Conservation (phyloP, 2,797 vertebrate genomes). For the Cirrhinus molitorella region DNA sequence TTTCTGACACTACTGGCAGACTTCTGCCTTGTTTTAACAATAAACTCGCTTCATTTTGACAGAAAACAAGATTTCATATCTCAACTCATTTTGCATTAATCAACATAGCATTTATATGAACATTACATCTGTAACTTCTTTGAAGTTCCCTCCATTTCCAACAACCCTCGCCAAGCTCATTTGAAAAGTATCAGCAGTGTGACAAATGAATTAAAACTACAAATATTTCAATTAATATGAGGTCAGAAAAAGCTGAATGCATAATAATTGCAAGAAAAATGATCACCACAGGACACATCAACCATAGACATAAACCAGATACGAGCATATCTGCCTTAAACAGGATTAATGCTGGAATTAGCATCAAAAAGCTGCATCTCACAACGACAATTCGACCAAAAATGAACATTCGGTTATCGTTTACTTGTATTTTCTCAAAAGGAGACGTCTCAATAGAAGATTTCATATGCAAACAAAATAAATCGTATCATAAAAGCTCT, state of each 20-base stretch:
- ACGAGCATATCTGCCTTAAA: slow-evolving; percentile 3
- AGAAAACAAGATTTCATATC: background rate
- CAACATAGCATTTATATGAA: background rate
- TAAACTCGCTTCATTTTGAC: background rate
- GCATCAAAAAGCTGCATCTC: background rate
- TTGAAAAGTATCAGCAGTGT: background rate
- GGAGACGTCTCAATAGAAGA: background rate
- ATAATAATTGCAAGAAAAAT: background rate
- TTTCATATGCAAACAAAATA: background rate
- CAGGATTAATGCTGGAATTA: slow-evolving; percentile 14
- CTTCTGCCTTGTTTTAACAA: background rate
- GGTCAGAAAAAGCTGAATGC: background rate
- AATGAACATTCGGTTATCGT: background rate
- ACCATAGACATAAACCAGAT: background rate
- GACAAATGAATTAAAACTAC: slow-evolving; percentile 5
- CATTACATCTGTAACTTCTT: background rate
- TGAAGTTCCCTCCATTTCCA: background rate
- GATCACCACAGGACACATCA: background rate
- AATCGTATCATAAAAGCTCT: background rate
- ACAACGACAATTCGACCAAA: background rate
- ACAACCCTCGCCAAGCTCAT: background rate
- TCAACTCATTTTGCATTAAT: background rate
- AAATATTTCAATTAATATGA: background rate
- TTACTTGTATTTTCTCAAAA: background rate
- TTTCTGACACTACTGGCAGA: background rate